These are phyloP conservation scores for Melieria picta DNA, from an alignment of 2,888 invertebrate species.

Conservation along the genomic window DNA sequence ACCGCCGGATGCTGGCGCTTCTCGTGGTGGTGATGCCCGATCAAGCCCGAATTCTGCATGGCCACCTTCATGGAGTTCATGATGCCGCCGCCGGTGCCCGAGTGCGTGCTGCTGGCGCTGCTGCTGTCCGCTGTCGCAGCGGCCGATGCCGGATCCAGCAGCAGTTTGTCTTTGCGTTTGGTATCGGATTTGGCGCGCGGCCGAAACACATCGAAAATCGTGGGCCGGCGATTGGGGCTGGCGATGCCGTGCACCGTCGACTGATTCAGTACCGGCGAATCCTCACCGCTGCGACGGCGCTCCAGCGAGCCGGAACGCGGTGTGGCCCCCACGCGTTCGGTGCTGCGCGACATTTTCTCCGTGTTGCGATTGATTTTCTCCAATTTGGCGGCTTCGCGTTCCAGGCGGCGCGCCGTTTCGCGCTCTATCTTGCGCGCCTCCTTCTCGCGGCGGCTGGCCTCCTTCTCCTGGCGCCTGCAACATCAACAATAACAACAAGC, in stretches of 20 bases:
- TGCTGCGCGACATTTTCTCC: conserved; percentile 66
- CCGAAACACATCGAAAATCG: conserved; percentile 83
- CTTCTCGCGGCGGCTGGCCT: conserved; percentile 62
- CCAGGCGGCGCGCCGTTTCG: conserved; percentile 63
- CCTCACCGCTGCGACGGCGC: conserved; percentile 64
- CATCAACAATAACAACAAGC: background rate
- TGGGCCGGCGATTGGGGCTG: conserved; percentile 77
- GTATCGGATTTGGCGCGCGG: conserved; percentile 82
- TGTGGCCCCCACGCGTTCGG: conserved; percentile 60
- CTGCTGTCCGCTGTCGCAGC: conserved; percentile 49
- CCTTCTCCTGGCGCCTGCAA: conserved; percentile 63
- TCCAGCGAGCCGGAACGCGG: conserved; percentile 64
- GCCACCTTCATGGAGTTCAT: conserved; percentile 89
- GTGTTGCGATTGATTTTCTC: conserved; percentile 65
- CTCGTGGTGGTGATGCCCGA: conserved; percentile 49
- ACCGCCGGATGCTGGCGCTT: conserved; percentile 58
- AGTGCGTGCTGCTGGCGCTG: conserved; percentile 57
- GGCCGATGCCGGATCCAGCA: conserved; percentile 45
- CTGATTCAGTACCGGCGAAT: conserved; percentile 65
- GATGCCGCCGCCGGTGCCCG: conserved; percentile 66
- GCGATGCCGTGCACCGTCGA: conserved; percentile 69
- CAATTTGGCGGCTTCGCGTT: conserved; percentile 64
- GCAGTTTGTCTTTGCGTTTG: conserved; percentile 59
- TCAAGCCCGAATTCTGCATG: conserved; percentile 70
- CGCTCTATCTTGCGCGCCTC: conserved; percentile 65